Percentiles rank a stretch among this genome's conserved stretches.
Evolutionary conservation across 2,888 invertebrate genomes (phyloP).

Genomic region (Sialis lutaria): DNA sequence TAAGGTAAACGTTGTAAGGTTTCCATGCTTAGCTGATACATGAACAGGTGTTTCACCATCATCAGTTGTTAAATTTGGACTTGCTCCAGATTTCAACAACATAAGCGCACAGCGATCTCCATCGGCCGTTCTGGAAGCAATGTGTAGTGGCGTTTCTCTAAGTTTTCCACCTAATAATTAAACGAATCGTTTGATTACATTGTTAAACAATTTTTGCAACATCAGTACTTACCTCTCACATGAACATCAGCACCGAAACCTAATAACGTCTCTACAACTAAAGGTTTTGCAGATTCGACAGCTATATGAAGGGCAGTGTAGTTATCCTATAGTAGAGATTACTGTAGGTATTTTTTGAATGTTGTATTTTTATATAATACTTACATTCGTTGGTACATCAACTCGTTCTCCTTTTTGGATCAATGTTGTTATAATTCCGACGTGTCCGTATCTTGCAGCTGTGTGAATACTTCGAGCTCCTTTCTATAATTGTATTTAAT

Average conservation of each 20-base stretch:
- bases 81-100: conserved; percentile 94
- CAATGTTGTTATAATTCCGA: conserved; percentile 90
- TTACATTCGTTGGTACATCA: conserved; percentile 85
- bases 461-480: conserved; percentile 97
- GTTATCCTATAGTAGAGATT: conserved; percentile 54
- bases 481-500: conserved; percentile 32
- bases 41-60: conserved; percentile 96
- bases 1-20: conserved; percentile 67
- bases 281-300: conserved; percentile 84
- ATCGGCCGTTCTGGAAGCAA: conserved; percentile 85
- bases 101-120: conserved; percentile 90
- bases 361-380: conserved; percentile 14
- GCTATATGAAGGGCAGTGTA: conserved; percentile 97
- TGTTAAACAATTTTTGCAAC: neutral
- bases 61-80: conserved; percentile 86
- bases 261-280: conserved; percentile 85
- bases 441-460: conserved; percentile 92
- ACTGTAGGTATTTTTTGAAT: neutral
- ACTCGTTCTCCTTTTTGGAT: conserved; percentile 94
- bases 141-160: conserved; percentile 90
- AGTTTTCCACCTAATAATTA: conserved; percentile 50
- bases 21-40: conserved; percentile 86
- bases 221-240: conserved; percentile 43
- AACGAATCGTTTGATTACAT: neutral
- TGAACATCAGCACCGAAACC: conserved; percentile 97